Base-by-base conservation (phyloP, 2,888 invertebrate species). In the Alloplasta piceator region DNA sequence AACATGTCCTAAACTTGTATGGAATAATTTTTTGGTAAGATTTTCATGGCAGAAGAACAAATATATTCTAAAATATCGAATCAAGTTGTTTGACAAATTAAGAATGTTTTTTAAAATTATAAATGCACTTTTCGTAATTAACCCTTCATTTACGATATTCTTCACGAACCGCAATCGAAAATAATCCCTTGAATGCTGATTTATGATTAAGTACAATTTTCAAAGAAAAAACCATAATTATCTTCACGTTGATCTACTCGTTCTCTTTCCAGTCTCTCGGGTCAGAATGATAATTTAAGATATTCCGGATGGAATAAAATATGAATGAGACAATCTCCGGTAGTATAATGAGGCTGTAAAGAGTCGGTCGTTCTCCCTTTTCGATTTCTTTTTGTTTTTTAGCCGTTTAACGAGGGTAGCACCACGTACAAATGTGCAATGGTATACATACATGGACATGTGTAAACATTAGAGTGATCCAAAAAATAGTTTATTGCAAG, bases 281-380 rank as follows among this genome's bases (percentile, higher is more conserved):
- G 50, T 50, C 12, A 6, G 6, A 46, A 46, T 14, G 6, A 50
- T 5, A 55, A 64, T 6, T 63, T 56, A 61, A 66, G 48, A 56
- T 56, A 58, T 50, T 6, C 56, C 39, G 10, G 12, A 14, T 10
- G 12, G 41, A 52, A 60, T 66, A 55, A 66, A 61, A 71, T 56
- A 50, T 41, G 55, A 80, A 71, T 52, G 60, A 75, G 66, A 79
- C 74, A 79, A 79, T 75, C 71, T 71, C 60, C 75, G 80, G 71
- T 61, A 36, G n/a, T 36, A 75, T 75, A 75, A 80, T 71, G 75
- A 80, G 70, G 52, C 67, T 64, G 55, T 46, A 48, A n/a, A 58
- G 39, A 64, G 43, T 66, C 41, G 52, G 58, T 52, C 70, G 73
- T 50, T 16, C 66, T 39, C 38, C 9, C 36, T 12, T 39, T 73